Base-by-base conservation (phyloP, 2,888 invertebrate species). In the Chirona hameri region DNA sequence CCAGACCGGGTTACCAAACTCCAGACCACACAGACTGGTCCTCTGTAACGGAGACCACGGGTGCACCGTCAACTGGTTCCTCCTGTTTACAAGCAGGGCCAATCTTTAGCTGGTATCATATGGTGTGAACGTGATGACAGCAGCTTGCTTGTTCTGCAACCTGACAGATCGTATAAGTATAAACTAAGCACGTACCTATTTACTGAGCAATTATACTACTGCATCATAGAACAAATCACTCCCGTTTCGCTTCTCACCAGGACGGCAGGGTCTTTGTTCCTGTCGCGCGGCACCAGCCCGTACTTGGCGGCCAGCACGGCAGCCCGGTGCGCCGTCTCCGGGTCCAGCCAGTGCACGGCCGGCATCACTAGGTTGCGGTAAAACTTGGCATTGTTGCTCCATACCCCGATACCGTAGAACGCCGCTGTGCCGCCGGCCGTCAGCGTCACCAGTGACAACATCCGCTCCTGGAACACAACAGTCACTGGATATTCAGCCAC, bases 321-420 rank as follows among this genome's bases (percentile, higher is more conserved):
- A 46, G 95, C 86, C 84, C 91, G 92, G 87, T 98, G 98, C 1
- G 96, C 93, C 81, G 89, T 90, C 89, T 98, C 98, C 0, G 97
- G 94, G 86, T 93, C 93, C 15, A 97, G 86, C 21, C 90, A 87
- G 65, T 92, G 93, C 48, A 92, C 89, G 0, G 92, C 65, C 0
- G 96, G 96, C 90, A 94, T 93, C 1, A 94, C 86, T 83, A 92
- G 87, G 83, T 92, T 89, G 82, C 91, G 90, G 88, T 95, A 96
- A 88, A 95, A 95, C 85, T 91, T 92, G 87, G 93, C 93, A 87
- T 95, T 93, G 69, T 84, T 82, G 60, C 79, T 92, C 87, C 93
- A 93, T 79, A 93, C 88, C 86, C 92, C 92, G 83, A 94, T 89
- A 0, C 91, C 92, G 83, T 91, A 90, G 87, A 94, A 95, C 1